Evolutionary conservation across 2,113 vertebrate genomes (phyloP).

Genomic region (Anolis carolinensis): DNA sequence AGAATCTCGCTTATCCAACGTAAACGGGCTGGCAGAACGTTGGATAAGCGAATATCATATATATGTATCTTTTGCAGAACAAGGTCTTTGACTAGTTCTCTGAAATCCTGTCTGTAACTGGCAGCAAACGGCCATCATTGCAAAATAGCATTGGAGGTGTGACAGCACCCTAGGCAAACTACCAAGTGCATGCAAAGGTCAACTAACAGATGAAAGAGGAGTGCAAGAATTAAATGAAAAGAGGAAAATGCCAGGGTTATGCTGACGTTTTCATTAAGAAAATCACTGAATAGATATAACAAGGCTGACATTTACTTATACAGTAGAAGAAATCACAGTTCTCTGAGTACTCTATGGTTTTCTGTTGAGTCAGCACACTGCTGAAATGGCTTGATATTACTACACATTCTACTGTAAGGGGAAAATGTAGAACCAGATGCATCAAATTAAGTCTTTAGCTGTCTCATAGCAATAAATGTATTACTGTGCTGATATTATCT

Average conservation of each 20-base stretch:
- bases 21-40: too few relatives aligned
- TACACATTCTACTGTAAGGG: conserved; percentile 12
- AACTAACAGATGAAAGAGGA: conserved; percentile 42
- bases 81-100: background rate
- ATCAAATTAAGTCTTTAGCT: conserved; percentile 53
- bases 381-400: conserved; percentile 50
- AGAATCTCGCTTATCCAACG: too few relatives aligned
- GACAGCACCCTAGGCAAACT: conserved; percentile 62
- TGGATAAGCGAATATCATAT: background rate
- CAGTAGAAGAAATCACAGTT: conserved; percentile 42
- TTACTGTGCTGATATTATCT: background rate
- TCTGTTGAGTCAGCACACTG: conserved; percentile 60
- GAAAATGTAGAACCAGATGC: background rate
- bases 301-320: conserved; percentile 63
- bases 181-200: conserved; percentile 62
- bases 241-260: conserved; percentile 58
- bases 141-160: conserved; percentile 51
- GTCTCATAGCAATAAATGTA: background rate
- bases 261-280: conserved; percentile 70
- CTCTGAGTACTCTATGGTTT: conserved; percentile 42
- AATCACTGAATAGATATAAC: conserved; percentile 60
- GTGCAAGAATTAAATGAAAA: conserved; percentile 57
- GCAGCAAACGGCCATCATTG: conserved; percentile 45
- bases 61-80: background rate
- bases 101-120: conserved; percentile 39